Evolutionary conservation across 2,113 vertebrate species (phyloP).

Genomic region (Pitta sordida): DNA sequence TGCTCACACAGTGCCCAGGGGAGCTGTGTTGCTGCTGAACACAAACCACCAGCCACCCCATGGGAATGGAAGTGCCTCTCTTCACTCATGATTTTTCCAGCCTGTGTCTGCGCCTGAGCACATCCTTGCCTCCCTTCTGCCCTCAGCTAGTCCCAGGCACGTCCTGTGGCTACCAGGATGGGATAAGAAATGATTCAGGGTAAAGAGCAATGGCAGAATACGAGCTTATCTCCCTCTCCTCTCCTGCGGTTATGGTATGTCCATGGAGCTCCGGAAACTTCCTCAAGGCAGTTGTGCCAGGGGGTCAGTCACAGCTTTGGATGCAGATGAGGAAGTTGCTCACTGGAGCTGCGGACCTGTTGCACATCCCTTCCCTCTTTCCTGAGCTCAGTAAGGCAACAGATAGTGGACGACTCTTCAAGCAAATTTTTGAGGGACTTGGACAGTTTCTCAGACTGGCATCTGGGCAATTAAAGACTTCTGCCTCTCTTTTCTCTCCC

Average conservation of each 20-base stretch:
- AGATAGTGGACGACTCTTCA: background rate
- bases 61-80: background rate
- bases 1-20: background rate
- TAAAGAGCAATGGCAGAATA: background rate
- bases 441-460: background rate
- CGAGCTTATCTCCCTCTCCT: background rate
- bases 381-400: background rate
- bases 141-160: background rate
- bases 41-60: background rate
- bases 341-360: background rate
- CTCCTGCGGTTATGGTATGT: background rate
- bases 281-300: background rate
- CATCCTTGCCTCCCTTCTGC: background rate
- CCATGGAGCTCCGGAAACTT: background rate
- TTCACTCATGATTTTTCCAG: background rate
- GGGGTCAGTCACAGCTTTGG: background rate
- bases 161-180: background rate
- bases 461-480: background rate
- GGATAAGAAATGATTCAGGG: background rate
- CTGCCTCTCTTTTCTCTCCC: background rate
- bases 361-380: background rate
- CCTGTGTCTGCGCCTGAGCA: background rate
- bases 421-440: background rate
- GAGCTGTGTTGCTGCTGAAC: background rate
- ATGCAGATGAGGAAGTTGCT: background rate